Evolutionary conservation across 2,888 invertebrate genomes (phyloP), one percentile per base, ranked within the genome.

Genomic region (Reticulitermes lucifugus): DNA sequence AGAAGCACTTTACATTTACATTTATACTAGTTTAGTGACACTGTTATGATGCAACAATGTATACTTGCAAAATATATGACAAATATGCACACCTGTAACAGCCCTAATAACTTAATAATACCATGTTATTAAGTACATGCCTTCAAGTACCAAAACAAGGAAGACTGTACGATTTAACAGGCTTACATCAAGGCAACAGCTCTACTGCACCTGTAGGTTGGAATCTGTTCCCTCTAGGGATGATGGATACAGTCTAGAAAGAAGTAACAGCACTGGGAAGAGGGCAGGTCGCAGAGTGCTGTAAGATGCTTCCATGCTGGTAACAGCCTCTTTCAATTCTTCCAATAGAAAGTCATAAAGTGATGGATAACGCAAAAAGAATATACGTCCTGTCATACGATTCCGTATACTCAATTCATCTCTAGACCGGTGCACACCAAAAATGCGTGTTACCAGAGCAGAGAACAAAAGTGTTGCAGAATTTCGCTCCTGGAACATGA

Each of bases 391-490:
- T 51, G 92, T 92, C 89, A 92, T 90, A 51, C 91, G 87, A 86
- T 91, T 91, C 85, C 90, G 89, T 29, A 88, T 90, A 22, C 90
- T 89, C 59, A 90, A 87, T 84, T 91, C 91, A 88, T 93, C 79
- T 94, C 96, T 46, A 95, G 94, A 94, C 10, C 84, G 79, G 88
- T 93, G 93, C 35, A 97, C 98, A 3, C 98, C 98, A 92, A 99
- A 98, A 87, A 97, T 95, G 87, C 98, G 93, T 77, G 95, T 95
- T 89, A 97, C 94, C 60, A 99, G 92, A 5, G 98, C 94, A 86
- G 96, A 95, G 89, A 97, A 96, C 83, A 98, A 91, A 84, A 98
- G 91, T 0, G 97, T 97, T 0, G 97, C 95, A 0, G 97, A 95
- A 91, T 98, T 99, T 86, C 97, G 93, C 89, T 96, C 95, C 95